Evolutionary conservation across 2,888 invertebrate genomes (phyloP).

Genomic region (Isoperla grammatica): DNA sequence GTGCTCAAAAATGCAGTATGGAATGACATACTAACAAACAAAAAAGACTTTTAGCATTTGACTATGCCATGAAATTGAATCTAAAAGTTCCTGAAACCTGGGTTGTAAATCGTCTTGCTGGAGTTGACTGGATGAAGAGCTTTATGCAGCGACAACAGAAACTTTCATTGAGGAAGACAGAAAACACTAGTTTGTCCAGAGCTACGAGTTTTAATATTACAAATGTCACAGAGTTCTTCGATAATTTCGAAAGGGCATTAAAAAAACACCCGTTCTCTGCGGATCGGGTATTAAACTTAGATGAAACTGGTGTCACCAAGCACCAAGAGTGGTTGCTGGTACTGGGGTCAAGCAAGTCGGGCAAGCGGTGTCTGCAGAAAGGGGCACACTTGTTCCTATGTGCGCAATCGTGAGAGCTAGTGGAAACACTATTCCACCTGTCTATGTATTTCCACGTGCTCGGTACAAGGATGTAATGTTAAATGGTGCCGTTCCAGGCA

Average conservation of each 20-base stretch:
- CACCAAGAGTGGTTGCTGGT: conserved; percentile 21
- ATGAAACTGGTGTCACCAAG: conserved; percentile 26
- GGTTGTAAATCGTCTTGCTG: conserved; percentile 25
- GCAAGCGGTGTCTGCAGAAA: no score
- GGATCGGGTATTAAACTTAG: conserved; percentile 25
- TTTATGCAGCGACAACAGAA: conserved; percentile 27
- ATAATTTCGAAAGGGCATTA: conserved; percentile 20
- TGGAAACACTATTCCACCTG: no score
- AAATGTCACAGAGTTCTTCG: conserved; percentile 24
- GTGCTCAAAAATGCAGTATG: no score
- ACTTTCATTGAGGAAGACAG: conserved; percentile 28
- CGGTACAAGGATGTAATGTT: no score
- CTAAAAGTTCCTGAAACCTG: no score
- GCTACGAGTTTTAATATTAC: conserved; percentile 17
- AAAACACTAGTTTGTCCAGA: conserved; percentile 33
- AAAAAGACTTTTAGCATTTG: no score
- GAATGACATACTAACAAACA: no score
- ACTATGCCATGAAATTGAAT: no score
- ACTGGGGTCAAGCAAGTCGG: conserved; percentile 21
- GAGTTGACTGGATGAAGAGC: conserved; percentile 27
- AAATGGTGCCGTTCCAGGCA: no score
- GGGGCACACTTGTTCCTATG: no score
- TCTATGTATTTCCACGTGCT: no score
- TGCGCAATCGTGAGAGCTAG: no score
- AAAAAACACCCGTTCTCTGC: conserved; percentile 13